Evolutionary conservation across 2,797 vertebrate species (phyloP), one percentile per base, ranked within the genome.

Genomic region (Oreochromis mossambicus): DNA sequence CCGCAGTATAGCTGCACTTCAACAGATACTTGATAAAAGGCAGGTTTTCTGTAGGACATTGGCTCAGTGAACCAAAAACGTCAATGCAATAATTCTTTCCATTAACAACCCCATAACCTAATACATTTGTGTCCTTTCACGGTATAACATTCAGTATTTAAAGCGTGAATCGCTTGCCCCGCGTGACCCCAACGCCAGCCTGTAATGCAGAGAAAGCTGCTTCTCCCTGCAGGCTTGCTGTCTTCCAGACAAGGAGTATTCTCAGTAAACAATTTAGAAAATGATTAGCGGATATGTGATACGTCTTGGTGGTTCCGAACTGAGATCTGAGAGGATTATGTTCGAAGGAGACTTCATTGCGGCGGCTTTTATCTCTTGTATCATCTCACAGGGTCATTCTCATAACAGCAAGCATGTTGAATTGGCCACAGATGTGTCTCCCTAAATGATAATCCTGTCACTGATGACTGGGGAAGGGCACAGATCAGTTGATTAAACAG

Each of bases 351-450:
- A 91, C 90, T 94, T 94, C 91, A 89, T 56, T 89, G 90, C 46
- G 32, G 79, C 4, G 26, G 83, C 54, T 92, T 93, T 83, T 93
- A 95, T 95, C 94, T 94, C 79, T 84, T 85, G 88, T 87, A 94
- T 94, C 88, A 89, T 94, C 92, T 93, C 88, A 61, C 83, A 5
- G 92, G 91, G 93, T 94, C 92, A 85, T 36, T 91, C 84, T 87
- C 90, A 84, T 87, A 85, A 92, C 87, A 77, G 92, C 86, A 41
- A 91, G 88, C 78, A 78, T 89, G 81, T 79, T 80, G 87, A 94
- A 96, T 94, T 94, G 89, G 87, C 88, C 86, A 91, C 95, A 95
- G 93, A 95, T 95, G 94, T 95, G 93, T 94, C 86, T 91, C 78
- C 52, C 83, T 78, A 63, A 88, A 93, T 89, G 87, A 93, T 94